Base-by-base conservation (phyloP, 2,888 invertebrate genomes). In the Metacarcinus magister region DNA sequence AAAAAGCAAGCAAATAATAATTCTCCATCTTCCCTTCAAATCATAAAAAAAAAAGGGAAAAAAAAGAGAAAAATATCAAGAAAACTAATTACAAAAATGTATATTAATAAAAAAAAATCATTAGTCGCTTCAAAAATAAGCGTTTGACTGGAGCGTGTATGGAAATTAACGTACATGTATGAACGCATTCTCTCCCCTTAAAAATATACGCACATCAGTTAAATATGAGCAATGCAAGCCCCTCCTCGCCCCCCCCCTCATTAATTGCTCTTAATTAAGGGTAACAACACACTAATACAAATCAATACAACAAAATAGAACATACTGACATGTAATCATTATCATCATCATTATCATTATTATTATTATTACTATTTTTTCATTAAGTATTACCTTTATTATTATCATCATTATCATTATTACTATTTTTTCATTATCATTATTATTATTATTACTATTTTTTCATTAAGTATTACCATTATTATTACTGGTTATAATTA, bases 161-260 rank as follows among this genome's bases (percentile, higher is more conserved):
- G 13, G 48, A 39, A 39, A 39, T 39, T 39, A 39, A 39, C 39
- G 39, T 3, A 60, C 60, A 23, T 2, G 23, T 23, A 23, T 23
- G 23, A 13, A 19, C 13, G 19, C 54, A 16, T 10, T 19, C 13
- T 54, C 54, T 54, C 23, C 4, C 4, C 60, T 48, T 10, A 60
- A 2, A 60, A 19, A 60, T 23, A 23, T 23, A 60, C 23, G 23
- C 23, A 19, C 2, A 23, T 60, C 23, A 60, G 60, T 60, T 60
- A 60, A 60, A 60, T 60, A 60, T 60, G 60, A 60, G 60, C 60
- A 60, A 60, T 60, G 60, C 60, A 60, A 60, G 60, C 60, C 60
- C 23, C 19, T 23, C 60, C 60, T 60, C 19, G 23, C 23, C 60
- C 60, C 60, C 39, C 39, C 39, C 39, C 0, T 39, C 39, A 39